Evolutionary conservation across 2,113 vertebrate species (phyloP).

Genomic region (Nymphicus hollandicus): DNA sequence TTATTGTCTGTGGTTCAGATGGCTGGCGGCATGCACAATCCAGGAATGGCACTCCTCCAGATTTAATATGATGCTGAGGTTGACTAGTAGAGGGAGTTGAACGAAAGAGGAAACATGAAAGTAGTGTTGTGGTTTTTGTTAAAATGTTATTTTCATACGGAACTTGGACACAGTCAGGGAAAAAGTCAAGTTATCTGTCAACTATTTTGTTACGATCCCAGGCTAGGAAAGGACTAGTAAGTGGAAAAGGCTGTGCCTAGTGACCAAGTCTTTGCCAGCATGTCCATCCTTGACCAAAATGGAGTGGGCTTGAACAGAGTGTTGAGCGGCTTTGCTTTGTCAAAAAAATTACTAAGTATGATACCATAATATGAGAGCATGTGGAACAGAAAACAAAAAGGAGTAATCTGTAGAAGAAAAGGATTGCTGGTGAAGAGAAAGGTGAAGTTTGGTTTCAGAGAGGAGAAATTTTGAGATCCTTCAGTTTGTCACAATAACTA

Average conservation of each 20-base stretch:
- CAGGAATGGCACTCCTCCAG: slow-evolving; percentile 9
- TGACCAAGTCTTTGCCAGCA: not conserved
- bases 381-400: not conserved
- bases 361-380: not conserved
- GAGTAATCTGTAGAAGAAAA: not conserved
- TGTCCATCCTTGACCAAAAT: not conserved
- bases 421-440: not conserved
- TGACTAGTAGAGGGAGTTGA: not conserved
- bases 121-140: not conserved
- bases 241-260: not conserved
- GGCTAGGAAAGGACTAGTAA: not conserved
- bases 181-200: not conserved
- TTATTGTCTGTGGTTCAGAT: slow-evolving; percentile 24
- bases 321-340: not conserved
- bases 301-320: not conserved
- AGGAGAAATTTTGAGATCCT: not conserved
- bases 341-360: not conserved
- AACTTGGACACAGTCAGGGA: not conserved
- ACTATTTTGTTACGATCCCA: not conserved
- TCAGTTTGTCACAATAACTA: not conserved
- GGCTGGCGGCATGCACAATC: not conserved
- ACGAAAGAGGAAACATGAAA: not conserved
- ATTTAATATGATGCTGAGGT: not conserved
- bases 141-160: not conserved
- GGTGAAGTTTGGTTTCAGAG: not conserved